phyloP scores from a whole-genome alignment of 2,888 invertebrate genomes.

The Nemoura dubitans region DNA sequence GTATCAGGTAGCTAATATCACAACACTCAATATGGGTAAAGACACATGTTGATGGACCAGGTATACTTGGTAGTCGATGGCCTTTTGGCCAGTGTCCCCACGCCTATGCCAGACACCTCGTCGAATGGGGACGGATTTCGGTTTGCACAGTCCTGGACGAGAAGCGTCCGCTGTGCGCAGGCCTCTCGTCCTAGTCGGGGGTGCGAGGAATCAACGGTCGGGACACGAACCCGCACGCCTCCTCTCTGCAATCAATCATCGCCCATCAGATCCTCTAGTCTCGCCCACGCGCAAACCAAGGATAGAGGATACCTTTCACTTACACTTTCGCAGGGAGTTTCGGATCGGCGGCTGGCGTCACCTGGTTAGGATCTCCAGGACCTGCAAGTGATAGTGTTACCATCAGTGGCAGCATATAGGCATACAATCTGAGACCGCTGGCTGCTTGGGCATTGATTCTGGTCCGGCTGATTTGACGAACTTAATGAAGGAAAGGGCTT shows the following conservation, averaged over 20 bases:
- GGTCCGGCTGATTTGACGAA: no score
- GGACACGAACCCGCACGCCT: conserved; percentile 46
- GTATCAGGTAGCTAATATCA: not conserved
- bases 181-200: conserved; percentile 40
- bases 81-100: no score
- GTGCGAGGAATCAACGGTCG: conserved; percentile 49
- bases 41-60: no score
- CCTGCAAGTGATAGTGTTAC: not conserved
- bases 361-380: not conserved
- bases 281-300: not conserved
- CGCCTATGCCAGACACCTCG: no score
- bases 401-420: not conserved
- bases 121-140: no score
- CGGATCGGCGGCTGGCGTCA: conserved; percentile 1
- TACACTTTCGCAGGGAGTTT: not conserved
- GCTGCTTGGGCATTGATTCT: no score
- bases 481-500: no score
- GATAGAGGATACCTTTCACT: not conserved
- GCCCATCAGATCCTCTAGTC: no score
- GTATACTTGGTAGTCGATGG: no score
- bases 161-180: not conserved
- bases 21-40: not conserved
- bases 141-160: no score
- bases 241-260: conserved; percentile 42
- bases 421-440: no score